phyloP scores from a whole-genome alignment of 2,797 vertebrate genomes.

The Bradypodion pumilum region DNA sequence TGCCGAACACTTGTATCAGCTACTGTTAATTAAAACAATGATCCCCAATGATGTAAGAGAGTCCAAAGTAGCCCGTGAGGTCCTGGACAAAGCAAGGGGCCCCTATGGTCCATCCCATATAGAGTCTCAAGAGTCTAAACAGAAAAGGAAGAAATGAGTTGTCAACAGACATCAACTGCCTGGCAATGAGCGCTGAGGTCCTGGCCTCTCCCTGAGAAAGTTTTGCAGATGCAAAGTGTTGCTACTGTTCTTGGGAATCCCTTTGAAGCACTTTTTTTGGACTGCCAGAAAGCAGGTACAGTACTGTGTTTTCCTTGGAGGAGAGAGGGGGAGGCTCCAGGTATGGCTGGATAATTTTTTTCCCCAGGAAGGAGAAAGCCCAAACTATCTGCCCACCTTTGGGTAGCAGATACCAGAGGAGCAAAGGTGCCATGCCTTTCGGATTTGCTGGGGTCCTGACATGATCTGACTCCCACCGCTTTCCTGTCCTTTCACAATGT shows the following conservation, averaged over 20 bases:
- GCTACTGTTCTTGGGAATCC: background rate
- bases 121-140: background rate
- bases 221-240: no score
- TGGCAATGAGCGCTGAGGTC: background rate
- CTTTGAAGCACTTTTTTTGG: background rate
- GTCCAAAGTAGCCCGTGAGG: background rate
- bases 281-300: background rate
- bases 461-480: background rate
- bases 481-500: background rate
- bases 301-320: no score
- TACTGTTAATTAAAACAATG: background rate
- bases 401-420: background rate
- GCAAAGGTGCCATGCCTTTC: background rate
- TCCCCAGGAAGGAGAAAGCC: background rate
- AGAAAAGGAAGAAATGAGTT: conserved; percentile 1
- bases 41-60: background rate
- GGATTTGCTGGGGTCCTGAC: background rate
- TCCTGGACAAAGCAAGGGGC: background rate
- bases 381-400: background rate
- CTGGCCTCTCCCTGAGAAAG: background rate
- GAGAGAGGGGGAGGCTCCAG: background rate
- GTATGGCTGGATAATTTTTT: background rate
- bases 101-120: background rate
- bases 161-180: no score
- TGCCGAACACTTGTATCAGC: background rate